These are phyloP conservation scores for Motacilla alba DNA, from an alignment of 2,113 vertebrate species.

Conservation along the genomic window DNA sequence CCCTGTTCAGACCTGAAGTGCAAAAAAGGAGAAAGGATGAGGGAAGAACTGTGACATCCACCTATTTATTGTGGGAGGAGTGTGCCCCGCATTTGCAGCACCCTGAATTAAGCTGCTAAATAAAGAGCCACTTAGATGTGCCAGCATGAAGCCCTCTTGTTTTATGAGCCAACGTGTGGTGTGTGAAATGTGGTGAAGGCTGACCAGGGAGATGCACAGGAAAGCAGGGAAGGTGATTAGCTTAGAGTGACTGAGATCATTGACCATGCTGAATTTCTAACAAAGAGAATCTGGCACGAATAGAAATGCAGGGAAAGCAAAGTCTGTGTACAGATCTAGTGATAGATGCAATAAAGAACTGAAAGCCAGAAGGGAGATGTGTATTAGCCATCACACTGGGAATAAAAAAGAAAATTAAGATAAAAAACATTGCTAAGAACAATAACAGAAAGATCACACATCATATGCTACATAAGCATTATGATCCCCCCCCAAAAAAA, in stretches of 20 bases:
- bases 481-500: neutral
- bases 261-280: neutral
- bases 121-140: neutral
- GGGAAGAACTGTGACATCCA: neutral
- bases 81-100: neutral
- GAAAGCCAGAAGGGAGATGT: neutral
- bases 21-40: neutral
- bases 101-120: neutral
- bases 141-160: neutral
- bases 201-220: neutral
- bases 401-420: neutral
- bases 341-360: neutral
- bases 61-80: neutral
- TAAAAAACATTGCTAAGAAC: neutral
- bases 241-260: neutral
- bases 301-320: neutral
- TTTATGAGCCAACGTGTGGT: neutral
- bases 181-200: neutral
- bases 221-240: neutral
- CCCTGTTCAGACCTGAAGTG: neutral
- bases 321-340: neutral
- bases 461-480: accelerated
- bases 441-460: neutral
- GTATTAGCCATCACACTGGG: neutral
- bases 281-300: neutral